These are phyloP conservation scores for Thalassophryne amazonica DNA, from an alignment of 2,797 vertebrate species.

Conservation along the genomic window DNA sequence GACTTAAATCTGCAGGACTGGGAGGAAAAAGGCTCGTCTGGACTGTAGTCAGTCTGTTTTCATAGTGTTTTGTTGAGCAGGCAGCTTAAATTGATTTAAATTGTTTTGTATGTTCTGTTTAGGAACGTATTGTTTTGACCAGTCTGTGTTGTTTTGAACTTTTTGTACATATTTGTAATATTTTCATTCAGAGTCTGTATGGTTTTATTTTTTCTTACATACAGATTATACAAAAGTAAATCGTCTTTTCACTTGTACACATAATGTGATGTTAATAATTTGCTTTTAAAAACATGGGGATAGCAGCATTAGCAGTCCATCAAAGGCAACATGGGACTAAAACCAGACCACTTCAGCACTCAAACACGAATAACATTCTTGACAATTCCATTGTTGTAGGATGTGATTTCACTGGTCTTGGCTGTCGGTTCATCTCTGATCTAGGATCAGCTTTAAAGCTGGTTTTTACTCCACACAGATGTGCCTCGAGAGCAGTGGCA, in stretches of 20 bases:
- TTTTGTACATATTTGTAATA: slow-evolving; percentile 87
- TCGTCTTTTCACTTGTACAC: slow-evolving; percentile 43
- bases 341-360: slow-evolving; percentile 34
- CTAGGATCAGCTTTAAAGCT: slow-evolving; percentile 21
- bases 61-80: no score
- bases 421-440: no score
- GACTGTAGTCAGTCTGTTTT: no score
- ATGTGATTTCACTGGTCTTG: no score
- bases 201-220: slow-evolving; percentile 59
- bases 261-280: slow-evolving; percentile 51
- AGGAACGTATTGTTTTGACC: no score
- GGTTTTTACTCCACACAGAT: background rate
- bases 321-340: slow-evolving; percentile 77
- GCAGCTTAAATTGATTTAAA: no score
- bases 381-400: no score
- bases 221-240: slow-evolving; percentile 63
- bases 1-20: no score
- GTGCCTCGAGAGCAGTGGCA: no score
- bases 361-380: slow-evolving; percentile 3
- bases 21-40: background rate
- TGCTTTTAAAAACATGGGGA: slow-evolving; percentile 74
- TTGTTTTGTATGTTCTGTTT: no score
- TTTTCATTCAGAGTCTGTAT: slow-evolving; percentile 86
- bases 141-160: no score
- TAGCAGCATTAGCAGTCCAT: slow-evolving; percentile 83